Evolutionary conservation across 2,888 invertebrate species (phyloP), one percentile per base, ranked within the genome.

Genomic region (Patella caerulea): DNA sequence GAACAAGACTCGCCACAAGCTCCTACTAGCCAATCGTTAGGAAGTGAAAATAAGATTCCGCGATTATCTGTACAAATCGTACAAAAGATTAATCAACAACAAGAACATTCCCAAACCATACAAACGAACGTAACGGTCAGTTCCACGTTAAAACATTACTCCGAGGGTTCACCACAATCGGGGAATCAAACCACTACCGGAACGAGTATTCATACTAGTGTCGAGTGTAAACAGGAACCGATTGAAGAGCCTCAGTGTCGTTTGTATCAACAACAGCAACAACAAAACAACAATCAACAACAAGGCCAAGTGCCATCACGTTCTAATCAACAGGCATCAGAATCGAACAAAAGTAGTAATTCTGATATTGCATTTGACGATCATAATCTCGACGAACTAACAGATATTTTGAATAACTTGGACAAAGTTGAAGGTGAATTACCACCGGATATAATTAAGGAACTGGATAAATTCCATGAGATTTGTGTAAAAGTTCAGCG

Each of bases 91-190:
- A 96, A 96, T 82, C 72, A 71, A 34, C 83, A 79, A 75, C 96
- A 96, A 72, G 96, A 95, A 90, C 96, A 96, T 90, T 95, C 96
- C 75, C 96, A 96, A 90, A 96, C 96, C 92, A 97, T 97, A 95
- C 89, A 88, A 77, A 97, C 97, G 84, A 97, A 97, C 93, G 96
- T 97, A 78, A 97, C 97, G 75, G 97, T 97, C 83, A 97, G 97
- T 76, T 87, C 89, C 56, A 88, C 87, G 88, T 95, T 96, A 29
- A 96, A 96, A 91, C 96, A 96, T 92, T 73, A 78, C 72, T 69
- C 79, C 2, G 24, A 59, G 7, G 77, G 74, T 55, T 77, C 79
- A 4, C 79, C 76, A 3, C 76, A 79, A 71, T 72, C 74, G 52
- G 73, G 79, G 59, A 74, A 72, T 74, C 52, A 75, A 19, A 71